Base-by-base conservation (phyloP, 1,140 invertebrate species). In the Drosophila mauritiana region DNA sequence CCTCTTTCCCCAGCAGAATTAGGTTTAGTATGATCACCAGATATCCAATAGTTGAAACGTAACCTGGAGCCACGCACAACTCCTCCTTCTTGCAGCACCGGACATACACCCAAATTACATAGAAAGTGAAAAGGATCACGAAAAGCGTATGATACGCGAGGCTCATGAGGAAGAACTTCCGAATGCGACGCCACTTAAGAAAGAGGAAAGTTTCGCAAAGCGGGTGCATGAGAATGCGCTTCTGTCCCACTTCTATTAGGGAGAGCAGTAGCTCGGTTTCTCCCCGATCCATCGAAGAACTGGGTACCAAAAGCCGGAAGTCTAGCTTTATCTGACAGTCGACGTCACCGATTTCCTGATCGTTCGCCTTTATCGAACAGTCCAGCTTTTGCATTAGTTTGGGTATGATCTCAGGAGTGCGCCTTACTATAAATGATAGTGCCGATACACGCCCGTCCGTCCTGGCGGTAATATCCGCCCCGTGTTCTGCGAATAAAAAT, bases 151-250 rank as follows among this genome's bases (percentile, higher is more conserved):
- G 96, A 88, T 96, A 97, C 25, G 96, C 93, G 15, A 97, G 92
- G 78, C 96, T 97, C 58, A 97, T 93, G 0, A 97, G 93, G 78
- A 97, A 97, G 90, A 97, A 97, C 91, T 97, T 97, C 40, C 97
- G 93, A 52, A 97, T 97, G 77, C 95, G 94, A 20, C 95, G 92
- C 97, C 97, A 97, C 93, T 97, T 97, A 4, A 97, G 92, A 67
- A 96, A 95, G 0, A 97, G 91, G 80, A 97, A 97, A 10, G 96
- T 97, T 85, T 97, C 96, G 64, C 95, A 96, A 0, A 97, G 93
- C 1, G 96, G 96, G 93, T 97, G 96, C 90, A 96, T 96, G 1
- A 97, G 91, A 20, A 97, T 93, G 34, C 96, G 95, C 73, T 95
- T 94, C 62, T 96, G 95, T 3, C 96, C 96, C 1, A 96, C 95